These are phyloP conservation scores for Dromococcyx pavoninus DNA, from an alignment of 2,797 vertebrate species.

Conservation along the genomic window DNA sequence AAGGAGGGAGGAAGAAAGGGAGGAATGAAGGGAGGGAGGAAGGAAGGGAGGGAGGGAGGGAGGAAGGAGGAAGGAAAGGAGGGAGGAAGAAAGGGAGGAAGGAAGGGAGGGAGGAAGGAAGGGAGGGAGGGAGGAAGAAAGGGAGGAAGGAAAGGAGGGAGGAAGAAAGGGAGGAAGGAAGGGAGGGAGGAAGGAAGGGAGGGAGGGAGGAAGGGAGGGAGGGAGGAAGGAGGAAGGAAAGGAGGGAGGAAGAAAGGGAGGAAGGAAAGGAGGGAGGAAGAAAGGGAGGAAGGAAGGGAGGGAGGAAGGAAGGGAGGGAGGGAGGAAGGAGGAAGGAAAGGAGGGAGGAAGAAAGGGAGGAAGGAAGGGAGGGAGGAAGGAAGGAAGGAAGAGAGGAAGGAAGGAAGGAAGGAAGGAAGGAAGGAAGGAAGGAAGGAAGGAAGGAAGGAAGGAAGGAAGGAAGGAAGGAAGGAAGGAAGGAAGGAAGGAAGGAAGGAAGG, in stretches of 20 bases:
- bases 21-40: no score
- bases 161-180: no score
- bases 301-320: not conserved
- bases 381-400: fast-evolving
- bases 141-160: not conserved
- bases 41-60: fast-evolving
- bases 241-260: fast-evolving
- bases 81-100: fast-evolving
- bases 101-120: fast-evolving
- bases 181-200: fast-evolving
- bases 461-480: fast-evolving
- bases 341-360: not conserved
- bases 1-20: no score
- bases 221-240: no score
- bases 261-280: fast-evolving
- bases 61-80: no score
- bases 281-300: no score
- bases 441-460: no score
- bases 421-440: not conserved
- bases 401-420: fast-evolving
- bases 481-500: not conserved
- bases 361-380: no score
- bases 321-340: fast-evolving
- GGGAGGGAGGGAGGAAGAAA: not conserved
- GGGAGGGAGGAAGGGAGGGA: not conserved